Percentiles rank a stretch among this genome's conserved stretches.
phyloP scores from a whole-genome alignment of 2,113 vertebrate genomes.

The Brachypodius melanocephalos region DNA sequence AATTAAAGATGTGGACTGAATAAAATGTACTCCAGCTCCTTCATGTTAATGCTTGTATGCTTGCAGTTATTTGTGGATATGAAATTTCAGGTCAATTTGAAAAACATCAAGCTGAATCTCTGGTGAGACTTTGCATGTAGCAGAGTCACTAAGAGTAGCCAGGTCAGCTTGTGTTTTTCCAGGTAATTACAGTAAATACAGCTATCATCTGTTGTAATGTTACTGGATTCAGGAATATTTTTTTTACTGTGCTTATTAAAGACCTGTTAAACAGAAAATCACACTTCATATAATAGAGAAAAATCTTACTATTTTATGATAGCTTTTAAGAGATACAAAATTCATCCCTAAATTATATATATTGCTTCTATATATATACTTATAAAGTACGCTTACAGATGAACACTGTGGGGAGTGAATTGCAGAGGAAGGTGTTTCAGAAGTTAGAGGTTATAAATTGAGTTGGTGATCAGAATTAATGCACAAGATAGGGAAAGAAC shows the following conservation, averaged over 20 bases:
- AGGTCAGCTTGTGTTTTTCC: not conserved
- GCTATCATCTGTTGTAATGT: not conserved
- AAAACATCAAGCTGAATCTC: not conserved
- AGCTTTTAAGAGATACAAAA: not conserved
- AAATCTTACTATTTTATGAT: not conserved
- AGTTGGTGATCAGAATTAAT: not conserved
- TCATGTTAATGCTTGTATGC: not conserved
- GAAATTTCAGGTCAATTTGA: not conserved
- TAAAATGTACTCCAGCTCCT: not conserved
- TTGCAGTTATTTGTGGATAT: not conserved
- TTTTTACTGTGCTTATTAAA: not conserved
- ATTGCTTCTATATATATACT: not conserved
- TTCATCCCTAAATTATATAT: not conserved
- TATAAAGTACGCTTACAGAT: not conserved
- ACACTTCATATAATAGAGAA: not conserved
- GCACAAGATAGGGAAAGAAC: not conserved
- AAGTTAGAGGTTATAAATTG: not conserved
- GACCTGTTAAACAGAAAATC: not conserved
- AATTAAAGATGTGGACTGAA: not conserved
- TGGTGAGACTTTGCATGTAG: not conserved
- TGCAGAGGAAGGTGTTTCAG: not conserved
- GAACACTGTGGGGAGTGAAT: not conserved
- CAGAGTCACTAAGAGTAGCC: not conserved
- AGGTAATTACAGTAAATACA: not conserved
- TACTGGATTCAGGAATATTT: not conserved